Conservation (phyloP, 2,888 invertebrate species). For the Hydrotaea cyrtoneurina region DNA sequence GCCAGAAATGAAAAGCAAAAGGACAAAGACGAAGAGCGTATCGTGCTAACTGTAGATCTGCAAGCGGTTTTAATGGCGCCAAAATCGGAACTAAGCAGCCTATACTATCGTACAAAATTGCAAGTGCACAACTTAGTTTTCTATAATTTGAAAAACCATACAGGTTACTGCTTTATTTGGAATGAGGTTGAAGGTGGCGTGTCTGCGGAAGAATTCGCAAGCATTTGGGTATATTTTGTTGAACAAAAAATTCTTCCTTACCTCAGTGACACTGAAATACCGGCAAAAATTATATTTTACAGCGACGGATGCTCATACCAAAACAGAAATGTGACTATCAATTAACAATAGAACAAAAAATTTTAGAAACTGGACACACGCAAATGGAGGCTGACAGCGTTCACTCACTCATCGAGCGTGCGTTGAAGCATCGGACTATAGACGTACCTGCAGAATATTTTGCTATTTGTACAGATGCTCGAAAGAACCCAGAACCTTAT, state of each 20-base stretch:
- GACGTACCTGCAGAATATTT: too few species aligned
- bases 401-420: too few species aligned
- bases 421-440: too few species aligned
- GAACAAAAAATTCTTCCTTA: constrained; percentile 43
- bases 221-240: constrained; percentile 41
- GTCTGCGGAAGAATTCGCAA: constrained; percentile 46
- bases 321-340: constrained; percentile 28
- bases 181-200: constrained; percentile 60
- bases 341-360: neutral
- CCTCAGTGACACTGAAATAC: constrained; percentile 27
- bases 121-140: constrained; percentile 53
- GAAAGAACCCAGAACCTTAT: too few species aligned
- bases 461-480: too few species aligned
- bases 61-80: constrained; percentile 48
- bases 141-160: constrained; percentile 53
- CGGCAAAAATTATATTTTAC: constrained; percentile 34
- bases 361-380: too few species aligned
- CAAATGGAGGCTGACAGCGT: too few species aligned
- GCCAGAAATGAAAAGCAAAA: too few species aligned
- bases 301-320: constrained; percentile 27
- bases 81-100: too few species aligned
- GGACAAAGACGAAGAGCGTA: constrained; percentile 52
- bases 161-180: constrained; percentile 58
- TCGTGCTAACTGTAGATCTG: constrained; percentile 52
- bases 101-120: too few species aligned